Evolutionary conservation across 2,888 invertebrate species (phyloP), one percentile per base, ranked within the genome.

Genomic region (Pelosia muscerda): DNA sequence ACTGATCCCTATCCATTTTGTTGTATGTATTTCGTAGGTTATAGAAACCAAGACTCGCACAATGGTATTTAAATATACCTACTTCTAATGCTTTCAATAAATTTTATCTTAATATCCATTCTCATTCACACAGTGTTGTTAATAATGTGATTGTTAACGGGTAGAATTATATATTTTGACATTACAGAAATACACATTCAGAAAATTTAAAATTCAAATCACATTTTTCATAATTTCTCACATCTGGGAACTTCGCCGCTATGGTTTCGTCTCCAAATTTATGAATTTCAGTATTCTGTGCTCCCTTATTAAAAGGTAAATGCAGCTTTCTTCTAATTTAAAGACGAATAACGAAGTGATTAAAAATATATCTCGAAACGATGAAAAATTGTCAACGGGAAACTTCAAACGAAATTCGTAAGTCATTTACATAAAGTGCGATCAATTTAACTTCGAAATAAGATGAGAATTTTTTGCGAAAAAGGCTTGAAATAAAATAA

Each of bases 401-500:
- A 76, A 68, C 66, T 78, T 77, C 73, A 79, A 79, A 82, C 70
- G 66, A 76, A 74, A 68, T 80, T 72, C 70, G 61, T 79, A 85
- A 81, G 81, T 82, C 77, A 84, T 85, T 84, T 78, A 76, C 78
- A 79, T 78, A 81, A 81, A 80, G 81, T 73, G 79, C 73, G 79
- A 79, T 73, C 80, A 86, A 85, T 84, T 84, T 81, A 82, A 83
- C 80, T 81, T 75, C 58, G 71, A 72, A 77, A 76, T 69, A 68
- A 74, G 67, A 77, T 73, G 57, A 60, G 28, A 77, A 68, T 42
- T 53, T 56, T 63, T 70, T 49, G 49, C 49, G 38, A 56, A 31
- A 63, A 71, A 68, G 63, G 70, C 63, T 73, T 68, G 26, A 34
- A 68, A 58, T 57, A n/a, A n/a, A 26, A 49, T 26, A 25, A 61